phyloP scores from a whole-genome alignment of 2,888 invertebrate genomes.

The Acronicta psi region DNA sequence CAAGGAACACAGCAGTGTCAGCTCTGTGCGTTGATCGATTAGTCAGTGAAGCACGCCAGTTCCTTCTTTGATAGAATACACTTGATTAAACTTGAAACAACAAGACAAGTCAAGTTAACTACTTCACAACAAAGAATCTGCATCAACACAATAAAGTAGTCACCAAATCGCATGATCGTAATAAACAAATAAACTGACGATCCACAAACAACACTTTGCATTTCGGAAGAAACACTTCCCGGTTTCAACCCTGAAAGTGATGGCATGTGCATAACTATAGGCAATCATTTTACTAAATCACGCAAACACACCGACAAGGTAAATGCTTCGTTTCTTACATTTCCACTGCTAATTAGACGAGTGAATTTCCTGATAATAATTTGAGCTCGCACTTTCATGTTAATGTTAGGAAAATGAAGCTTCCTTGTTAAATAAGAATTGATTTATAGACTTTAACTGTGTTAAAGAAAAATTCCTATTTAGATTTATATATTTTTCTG shows the following conservation, averaged over 20 bases:
- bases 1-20: too few species aligned
- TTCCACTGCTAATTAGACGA: conserved; percentile 29
- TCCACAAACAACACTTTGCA: conserved; percentile 2
- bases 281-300: conserved; percentile 43
- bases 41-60: too few species aligned
- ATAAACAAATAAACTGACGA: not conserved
- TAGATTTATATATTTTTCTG: too few species aligned
- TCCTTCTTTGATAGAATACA: too few species aligned
- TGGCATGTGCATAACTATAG: conserved; percentile 28
- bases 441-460: not conserved
- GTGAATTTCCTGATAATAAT: conserved; percentile 36
- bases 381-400: conserved; percentile 18
- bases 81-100: too few species aligned
- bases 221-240: conserved; percentile 27
- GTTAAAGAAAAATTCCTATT: not conserved
- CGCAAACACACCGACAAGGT: conserved; percentile 28
- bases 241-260: conserved; percentile 11
- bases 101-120: too few species aligned
- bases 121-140: not conserved
- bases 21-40: too few species aligned
- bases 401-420: not conserved
- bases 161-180: not conserved
- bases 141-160: not conserved
- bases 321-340: conserved; percentile 31
- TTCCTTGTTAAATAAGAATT: conserved; percentile 23